A percentile compares a stretch with the other conserved stretches of the same genome.
These are phyloP conservation scores for Eristalinus sepulchralis DNA, from an alignment of 2,888 invertebrate species.

Conservation along the genomic window DNA sequence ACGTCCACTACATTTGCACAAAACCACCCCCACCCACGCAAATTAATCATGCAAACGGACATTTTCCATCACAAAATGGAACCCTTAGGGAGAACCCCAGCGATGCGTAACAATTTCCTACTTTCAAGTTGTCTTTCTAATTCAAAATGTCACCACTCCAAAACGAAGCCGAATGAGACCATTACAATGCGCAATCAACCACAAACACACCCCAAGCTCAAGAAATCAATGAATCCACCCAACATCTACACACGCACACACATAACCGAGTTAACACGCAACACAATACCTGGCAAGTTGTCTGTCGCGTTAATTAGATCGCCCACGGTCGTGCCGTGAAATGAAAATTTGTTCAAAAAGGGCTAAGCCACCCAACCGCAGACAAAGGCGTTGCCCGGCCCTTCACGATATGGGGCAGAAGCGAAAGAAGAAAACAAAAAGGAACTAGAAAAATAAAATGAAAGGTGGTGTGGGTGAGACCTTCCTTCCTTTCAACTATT, in stretches of 20 bases:
- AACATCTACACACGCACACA: not conserved
- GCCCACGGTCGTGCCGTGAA: constrained; percentile 33
- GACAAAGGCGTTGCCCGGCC: not conserved
- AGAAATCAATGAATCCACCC: constrained; percentile 29
- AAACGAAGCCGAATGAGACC: not conserved
- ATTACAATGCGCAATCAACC: not conserved
- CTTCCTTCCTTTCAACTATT: not conserved
- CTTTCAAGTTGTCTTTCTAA: not conserved
- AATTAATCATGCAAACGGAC: too few relatives aligned
- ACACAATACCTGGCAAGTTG: constrained; percentile 7
- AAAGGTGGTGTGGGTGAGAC: constrained; percentile 12
- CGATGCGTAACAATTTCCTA: not conserved
- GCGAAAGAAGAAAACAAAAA: not conserved
- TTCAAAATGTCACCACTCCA: constrained; percentile 8
- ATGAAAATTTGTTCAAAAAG: constrained; percentile 32
- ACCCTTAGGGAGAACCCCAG: not conserved
- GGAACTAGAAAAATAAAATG: not conserved
- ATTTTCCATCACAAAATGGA: not conserved
- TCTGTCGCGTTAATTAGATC: constrained; percentile 50
- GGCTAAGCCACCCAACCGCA: constrained; percentile 31
- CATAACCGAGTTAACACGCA: not conserved
- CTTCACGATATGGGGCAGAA: not conserved
- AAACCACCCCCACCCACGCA: too few relatives aligned
- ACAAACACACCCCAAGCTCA: constrained; percentile 20
- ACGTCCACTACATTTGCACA: too few relatives aligned